phyloP scores from a whole-genome alignment of 2,113 vertebrate genomes.

The Bujurquina vittata region DNA sequence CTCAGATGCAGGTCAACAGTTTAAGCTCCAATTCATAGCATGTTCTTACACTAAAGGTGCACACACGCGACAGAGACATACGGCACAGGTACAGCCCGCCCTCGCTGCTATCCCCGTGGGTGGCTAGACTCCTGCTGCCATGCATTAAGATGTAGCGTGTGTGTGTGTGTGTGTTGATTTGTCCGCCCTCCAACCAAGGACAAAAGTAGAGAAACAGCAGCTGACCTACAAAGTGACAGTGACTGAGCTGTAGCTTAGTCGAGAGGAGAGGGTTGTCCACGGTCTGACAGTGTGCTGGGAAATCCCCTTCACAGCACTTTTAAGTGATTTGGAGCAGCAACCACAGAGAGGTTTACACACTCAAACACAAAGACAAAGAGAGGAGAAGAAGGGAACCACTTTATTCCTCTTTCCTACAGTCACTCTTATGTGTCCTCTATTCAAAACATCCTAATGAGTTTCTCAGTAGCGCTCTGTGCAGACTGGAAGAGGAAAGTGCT shows the following conservation, averaged over 20 bases:
- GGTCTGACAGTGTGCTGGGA: slow-evolving; percentile 30
- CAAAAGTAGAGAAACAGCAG: slow-evolving; percentile 45
- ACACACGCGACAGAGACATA: slow-evolving; percentile 49
- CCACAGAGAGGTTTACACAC: not conserved
- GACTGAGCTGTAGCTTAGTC: slow-evolving; percentile 60
- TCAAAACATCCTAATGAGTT: slow-evolving; percentile 35
- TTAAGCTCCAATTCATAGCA: slow-evolving; percentile 69
- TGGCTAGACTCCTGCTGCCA: slow-evolving; percentile 54
- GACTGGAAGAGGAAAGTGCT: not conserved
- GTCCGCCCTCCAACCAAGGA: slow-evolving; percentile 73
- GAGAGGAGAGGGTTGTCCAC: slow-evolving; percentile 38
- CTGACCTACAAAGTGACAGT: slow-evolving; percentile 78
- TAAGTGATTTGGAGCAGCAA: slow-evolving; percentile 36
- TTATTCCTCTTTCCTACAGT: not conserved
- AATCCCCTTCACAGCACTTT: slow-evolving; percentile 47
- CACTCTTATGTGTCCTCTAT: slow-evolving; percentile 16
- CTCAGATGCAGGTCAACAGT: slow-evolving; percentile 68
- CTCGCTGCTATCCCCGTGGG: slow-evolving; percentile 48
- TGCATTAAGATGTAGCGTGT: slow-evolving; percentile 49
- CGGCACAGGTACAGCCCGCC: slow-evolving; percentile 41
- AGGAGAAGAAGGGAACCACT: not conserved
- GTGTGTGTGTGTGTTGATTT: not conserved
- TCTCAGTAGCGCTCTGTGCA: not conserved
- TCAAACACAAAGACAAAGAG: slow-evolving; percentile 32
- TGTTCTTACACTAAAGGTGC: slow-evolving; percentile 34